Conservation (phyloP, 2,888 invertebrate species). For the Amphipyra tragopoginis region DNA sequence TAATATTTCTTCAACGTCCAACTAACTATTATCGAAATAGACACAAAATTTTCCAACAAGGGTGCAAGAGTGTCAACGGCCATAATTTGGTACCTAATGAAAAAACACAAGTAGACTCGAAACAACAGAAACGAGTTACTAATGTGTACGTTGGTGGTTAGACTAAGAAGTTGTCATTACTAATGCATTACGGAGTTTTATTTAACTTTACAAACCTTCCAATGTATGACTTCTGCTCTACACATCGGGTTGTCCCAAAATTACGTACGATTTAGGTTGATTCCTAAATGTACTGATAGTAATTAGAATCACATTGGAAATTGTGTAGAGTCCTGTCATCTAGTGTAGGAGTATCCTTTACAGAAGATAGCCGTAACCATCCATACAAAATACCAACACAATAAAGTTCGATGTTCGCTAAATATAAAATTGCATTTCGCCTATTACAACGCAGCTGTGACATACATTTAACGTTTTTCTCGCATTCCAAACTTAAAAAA, state of each 20-base stretch:
- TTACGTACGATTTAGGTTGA: no score
- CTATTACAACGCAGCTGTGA: conserved; percentile 3
- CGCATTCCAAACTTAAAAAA: conserved; percentile 35
- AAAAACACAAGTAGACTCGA: conserved; percentile 1
- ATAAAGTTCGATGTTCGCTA: no score
- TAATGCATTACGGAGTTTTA: background rate
- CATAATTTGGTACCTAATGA: conserved; percentile 6
- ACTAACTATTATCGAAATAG: no score
- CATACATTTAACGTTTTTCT: conserved; percentile 20
- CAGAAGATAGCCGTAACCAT: no score
- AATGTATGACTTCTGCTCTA: background rate
- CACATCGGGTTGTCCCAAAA: no score
- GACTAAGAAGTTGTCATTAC: conserved; percentile 22
- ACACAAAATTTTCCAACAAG: no score
- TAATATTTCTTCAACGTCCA: no score
- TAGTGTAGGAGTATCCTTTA: no score
- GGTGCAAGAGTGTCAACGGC: background rate
- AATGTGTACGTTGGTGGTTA: conserved; percentile 15
- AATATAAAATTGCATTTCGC: background rate
- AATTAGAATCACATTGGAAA: no score
- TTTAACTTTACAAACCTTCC: background rate
- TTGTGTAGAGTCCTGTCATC: no score
- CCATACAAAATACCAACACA: no score
- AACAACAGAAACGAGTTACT: conserved; percentile 20
- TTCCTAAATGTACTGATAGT: no score